A percentile compares a stretch with the other conserved stretches of the same genome.
Conservation (phyloP, 2,797 vertebrate species). For the Limnodromus scolopaceus region DNA sequence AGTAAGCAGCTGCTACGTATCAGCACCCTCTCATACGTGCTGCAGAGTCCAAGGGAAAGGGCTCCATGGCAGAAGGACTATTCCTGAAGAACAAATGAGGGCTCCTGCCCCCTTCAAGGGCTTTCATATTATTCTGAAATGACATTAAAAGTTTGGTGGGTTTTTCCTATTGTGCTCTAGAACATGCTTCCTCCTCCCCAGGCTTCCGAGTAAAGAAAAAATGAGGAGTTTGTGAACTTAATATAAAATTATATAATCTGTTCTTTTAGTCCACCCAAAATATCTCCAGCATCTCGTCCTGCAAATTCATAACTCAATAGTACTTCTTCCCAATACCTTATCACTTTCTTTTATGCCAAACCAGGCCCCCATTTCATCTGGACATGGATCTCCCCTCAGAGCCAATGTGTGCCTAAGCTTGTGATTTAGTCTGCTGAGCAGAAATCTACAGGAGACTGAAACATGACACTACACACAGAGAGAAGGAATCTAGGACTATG, state of each 20-base stretch:
- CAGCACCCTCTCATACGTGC: background rate
- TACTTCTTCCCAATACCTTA: background rate
- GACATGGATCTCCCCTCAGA: background rate
- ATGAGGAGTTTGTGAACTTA: background rate
- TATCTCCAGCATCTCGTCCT: background rate
- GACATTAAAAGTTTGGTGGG: accelerated
- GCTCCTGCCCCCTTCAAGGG: background rate
- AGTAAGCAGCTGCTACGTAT: constrained; percentile 36
- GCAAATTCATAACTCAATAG: background rate
- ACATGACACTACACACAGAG: background rate
- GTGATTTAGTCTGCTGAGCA: background rate
- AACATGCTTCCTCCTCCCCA: background rate
- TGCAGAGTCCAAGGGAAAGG: background rate
- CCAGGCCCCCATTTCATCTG: background rate
- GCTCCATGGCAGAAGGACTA: background rate
- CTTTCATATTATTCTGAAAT: background rate
- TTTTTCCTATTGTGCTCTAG: background rate
- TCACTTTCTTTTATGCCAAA: background rate
- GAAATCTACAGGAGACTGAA: background rate
- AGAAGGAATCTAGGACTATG: background rate
- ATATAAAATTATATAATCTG: background rate
- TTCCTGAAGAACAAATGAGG: background rate
- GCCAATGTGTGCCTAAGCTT: background rate
- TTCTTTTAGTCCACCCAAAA: background rate
- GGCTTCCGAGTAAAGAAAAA: background rate